A percentile compares a stretch with the other conserved stretches of the same genome.
phyloP scores from a whole-genome alignment of 2,888 invertebrate genomes.

The Acheta domesticus region DNA sequence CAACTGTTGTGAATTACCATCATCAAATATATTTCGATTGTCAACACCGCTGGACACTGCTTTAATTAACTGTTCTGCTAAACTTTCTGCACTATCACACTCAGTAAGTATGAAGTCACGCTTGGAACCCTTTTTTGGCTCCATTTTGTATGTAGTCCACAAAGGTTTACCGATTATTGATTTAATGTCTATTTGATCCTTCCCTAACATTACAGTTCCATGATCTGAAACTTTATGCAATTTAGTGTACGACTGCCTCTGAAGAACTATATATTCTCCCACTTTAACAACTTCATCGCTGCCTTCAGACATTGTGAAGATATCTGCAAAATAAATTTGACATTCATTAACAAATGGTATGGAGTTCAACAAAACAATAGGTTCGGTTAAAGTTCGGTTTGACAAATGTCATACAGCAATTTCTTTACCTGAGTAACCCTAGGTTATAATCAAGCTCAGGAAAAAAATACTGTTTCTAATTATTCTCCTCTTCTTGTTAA shows the following conservation, averaged over 20 bases:
- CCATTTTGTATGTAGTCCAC: conserved; percentile 73
- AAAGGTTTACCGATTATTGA: conserved; percentile 66
- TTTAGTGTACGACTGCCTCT: conserved; percentile 74
- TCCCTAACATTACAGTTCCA: conserved; percentile 63
- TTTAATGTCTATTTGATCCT: conserved; percentile 64
- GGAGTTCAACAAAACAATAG: too few relatives aligned
- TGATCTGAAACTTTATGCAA: conserved; percentile 66
- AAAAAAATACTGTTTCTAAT: too few relatives aligned
- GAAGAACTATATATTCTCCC: conserved; percentile 72
- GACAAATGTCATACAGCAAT: too few relatives aligned
- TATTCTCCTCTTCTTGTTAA: too few relatives aligned
- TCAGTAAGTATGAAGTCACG: conserved; percentile 54
- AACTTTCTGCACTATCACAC: conserved; percentile 52
- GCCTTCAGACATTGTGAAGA: not conserved
- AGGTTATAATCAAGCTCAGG: too few relatives aligned
- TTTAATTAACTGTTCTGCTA: conserved; percentile 61
- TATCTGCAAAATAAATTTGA: not conserved
- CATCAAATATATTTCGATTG: conserved; percentile 79
- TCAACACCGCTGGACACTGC: conserved; percentile 67
- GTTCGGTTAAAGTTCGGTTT: too few relatives aligned
- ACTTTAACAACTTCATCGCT: conserved; percentile 52
- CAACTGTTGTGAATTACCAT: conserved; percentile 75
- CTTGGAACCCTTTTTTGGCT: conserved; percentile 55
- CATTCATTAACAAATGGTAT: too few relatives aligned
- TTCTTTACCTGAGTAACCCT: too few relatives aligned